These are phyloP conservation scores for Bombus vancouverensis DNA, from an alignment of 1,140 invertebrate species.

Conservation along the genomic window DNA sequence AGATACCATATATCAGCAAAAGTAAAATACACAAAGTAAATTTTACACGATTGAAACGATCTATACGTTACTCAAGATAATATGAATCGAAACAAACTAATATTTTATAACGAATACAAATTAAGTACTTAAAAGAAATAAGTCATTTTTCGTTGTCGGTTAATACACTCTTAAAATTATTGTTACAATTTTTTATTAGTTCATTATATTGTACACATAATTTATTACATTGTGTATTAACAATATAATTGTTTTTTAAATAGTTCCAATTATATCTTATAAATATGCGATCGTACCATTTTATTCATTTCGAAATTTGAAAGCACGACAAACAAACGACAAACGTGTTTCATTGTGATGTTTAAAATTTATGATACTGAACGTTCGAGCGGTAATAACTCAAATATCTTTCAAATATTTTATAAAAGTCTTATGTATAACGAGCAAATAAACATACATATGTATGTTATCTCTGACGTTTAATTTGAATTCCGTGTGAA, in stretches of 20 bases:
- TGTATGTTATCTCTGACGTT: conserved; percentile 48
- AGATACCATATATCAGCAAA: neutral
- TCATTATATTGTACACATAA: neutral
- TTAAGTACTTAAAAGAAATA: neutral
- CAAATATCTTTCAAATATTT: neutral
- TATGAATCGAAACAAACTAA: neutral
- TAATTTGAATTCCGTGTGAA: neutral
- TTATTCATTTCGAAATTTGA: neutral
- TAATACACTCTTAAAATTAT: neutral
- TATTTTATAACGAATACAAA: neutral
- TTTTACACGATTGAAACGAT: neutral
- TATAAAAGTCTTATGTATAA: neutral
- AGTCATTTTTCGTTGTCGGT: neutral
- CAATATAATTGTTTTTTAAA: neutral
- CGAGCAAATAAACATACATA: neutral
- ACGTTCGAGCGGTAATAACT: neutral
- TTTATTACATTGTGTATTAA: neutral
- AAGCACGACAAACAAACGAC: neutral
- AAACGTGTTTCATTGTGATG: neutral
- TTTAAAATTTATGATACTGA: conserved; percentile 10
- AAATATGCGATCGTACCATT: neutral
- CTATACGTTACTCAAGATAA: neutral
- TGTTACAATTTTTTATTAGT: neutral
- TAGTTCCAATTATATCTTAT: neutral
- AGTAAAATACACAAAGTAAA: neutral